Conservation (phyloP, 2,797 vertebrate species). For the Argyrosomus regius region DNA sequence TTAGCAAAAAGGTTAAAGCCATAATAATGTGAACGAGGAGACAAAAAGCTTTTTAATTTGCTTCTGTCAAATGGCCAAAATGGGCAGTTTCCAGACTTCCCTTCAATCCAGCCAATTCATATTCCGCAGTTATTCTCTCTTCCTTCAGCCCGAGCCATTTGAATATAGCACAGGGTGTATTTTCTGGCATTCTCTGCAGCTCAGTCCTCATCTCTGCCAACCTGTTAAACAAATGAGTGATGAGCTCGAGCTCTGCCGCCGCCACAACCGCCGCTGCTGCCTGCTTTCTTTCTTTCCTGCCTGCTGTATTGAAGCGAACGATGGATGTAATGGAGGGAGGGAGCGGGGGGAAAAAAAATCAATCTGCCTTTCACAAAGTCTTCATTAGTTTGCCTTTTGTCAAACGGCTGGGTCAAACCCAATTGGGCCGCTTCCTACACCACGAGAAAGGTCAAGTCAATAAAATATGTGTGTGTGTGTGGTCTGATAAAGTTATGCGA, state of each 20-base stretch:
- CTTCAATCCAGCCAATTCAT: conserved; percentile 24
- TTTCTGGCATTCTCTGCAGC: conserved; percentile 53
- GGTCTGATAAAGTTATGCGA: conserved; percentile 31
- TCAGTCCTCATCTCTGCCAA: conserved; percentile 57
- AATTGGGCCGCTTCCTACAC: conserved; percentile 66
- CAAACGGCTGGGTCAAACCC: conserved; percentile 72
- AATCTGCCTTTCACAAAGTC: conserved; percentile 78
- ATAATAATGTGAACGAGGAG: conserved; percentile 30
- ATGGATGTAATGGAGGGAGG: conserved; percentile 49
- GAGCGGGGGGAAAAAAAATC: conserved; percentile 58
- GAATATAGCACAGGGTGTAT: conserved; percentile 30
- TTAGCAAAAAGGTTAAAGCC: conserved; percentile 32
- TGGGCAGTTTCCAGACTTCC: conserved; percentile 31
- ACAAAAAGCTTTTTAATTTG: conserved; percentile 57
- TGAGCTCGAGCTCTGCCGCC: conserved; percentile 41
- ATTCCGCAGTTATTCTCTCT: conserved; percentile 30
- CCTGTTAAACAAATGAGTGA: conserved; percentile 74
- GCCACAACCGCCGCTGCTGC: not conserved
- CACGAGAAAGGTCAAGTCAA: conserved; percentile 78
- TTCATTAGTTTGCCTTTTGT: conserved; percentile 83
- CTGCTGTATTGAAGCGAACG: conserved; percentile 28
- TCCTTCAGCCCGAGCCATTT: conserved; percentile 21
- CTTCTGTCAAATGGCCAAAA: conserved; percentile 42
- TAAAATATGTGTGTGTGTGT: conserved; percentile 52
- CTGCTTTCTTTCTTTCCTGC: conserved; percentile 15